Base-by-base conservation (phyloP, 2,888 invertebrate species). In the Hypselothyrea guttata region DNA sequence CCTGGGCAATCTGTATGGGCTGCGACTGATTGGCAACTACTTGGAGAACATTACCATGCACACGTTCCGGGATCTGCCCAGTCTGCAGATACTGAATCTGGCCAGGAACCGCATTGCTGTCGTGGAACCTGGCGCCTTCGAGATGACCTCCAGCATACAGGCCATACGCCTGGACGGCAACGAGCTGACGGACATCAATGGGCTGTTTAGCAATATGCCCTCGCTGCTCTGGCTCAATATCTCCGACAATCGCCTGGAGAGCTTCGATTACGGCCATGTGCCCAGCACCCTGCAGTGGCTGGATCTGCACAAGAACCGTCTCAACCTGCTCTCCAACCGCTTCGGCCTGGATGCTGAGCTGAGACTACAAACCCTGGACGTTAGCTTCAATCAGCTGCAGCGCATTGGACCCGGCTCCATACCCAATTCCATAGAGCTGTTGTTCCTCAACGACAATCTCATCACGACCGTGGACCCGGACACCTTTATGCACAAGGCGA, bases 371-470 rank as follows among this genome's bases (percentile, higher is more conserved):
- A 96, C 96, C 41, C 91, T 97, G 71, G 97, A 97, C 87, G 95
- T 94, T n/a, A 96, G 97, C 89, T 96, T 96, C 89, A 98, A 98
- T 91, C 94, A 94, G 90, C 92, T 97, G 87, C 93, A 93, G 55
- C 93, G 93, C 90, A 93, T 97, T 79, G 93, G 93, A 49, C 92
- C 95, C 15, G 92, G 91, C 68, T 94, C 95, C 33, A 93, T 97
- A 72, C 97, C 97, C 33, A 95, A 95, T 89, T 94, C 95, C 86
- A 93, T 97, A 49, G 96, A 97, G 90, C 91, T 96, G 81, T 91
- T 97, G 81, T 96, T 96, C 90, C 92, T 97, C 77, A 96, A 97
- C 90, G 95, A 97, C 91, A 97, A 97, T 91, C 92, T 94, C 84
- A 96, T 97, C 88, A 93, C 93, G 72, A 92, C 92, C 81, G 95